phyloP scores from a whole-genome alignment of 1,140 invertebrate species.

The Lepidurus apus region DNA sequence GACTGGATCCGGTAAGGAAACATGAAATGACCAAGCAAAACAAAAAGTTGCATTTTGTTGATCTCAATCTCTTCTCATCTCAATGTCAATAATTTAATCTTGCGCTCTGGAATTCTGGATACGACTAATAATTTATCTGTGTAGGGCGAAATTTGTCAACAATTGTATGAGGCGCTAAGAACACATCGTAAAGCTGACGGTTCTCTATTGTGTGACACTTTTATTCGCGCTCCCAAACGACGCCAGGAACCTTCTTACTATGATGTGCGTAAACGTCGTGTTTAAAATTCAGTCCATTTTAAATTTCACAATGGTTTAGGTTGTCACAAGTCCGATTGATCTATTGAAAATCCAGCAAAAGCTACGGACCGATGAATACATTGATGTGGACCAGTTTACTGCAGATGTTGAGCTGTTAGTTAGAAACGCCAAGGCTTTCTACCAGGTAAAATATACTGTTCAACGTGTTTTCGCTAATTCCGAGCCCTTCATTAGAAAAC shows the following conservation, averaged over 20 bases:
- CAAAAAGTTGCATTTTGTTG: too few relatives aligned
- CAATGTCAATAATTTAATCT: background rate
- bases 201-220: conserved; percentile 81
- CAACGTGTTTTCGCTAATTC: background rate
- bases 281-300: conserved; percentile 49
- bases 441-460: conserved; percentile 56
- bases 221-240: conserved; percentile 87
- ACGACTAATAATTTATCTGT: background rate
- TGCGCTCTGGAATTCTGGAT: background rate
- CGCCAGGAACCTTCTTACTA: conserved; percentile 84
- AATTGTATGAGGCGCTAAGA: conserved; percentile 83
- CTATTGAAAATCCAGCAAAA: conserved; percentile 91
- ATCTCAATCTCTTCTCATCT: too few relatives aligned
- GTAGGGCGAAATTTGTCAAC: conserved; percentile 71
- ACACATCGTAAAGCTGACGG: conserved; percentile 91
- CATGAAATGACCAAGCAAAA: too few relatives aligned
- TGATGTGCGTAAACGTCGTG: conserved; percentile 49
- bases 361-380: conserved; percentile 89
- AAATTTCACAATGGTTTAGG: conserved; percentile 47
- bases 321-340: conserved; percentile 85
- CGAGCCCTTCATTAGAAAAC: background rate
- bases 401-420: conserved; percentile 80
- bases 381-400: conserved; percentile 80
- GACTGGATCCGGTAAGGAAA: conserved; percentile 28
- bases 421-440: conserved; percentile 88